A percentile compares a stretch with the other conserved stretches of the same genome.
Evolutionary conservation across 2,113 vertebrate species (phyloP).

Genomic region (Percopsis transmontana): DNA sequence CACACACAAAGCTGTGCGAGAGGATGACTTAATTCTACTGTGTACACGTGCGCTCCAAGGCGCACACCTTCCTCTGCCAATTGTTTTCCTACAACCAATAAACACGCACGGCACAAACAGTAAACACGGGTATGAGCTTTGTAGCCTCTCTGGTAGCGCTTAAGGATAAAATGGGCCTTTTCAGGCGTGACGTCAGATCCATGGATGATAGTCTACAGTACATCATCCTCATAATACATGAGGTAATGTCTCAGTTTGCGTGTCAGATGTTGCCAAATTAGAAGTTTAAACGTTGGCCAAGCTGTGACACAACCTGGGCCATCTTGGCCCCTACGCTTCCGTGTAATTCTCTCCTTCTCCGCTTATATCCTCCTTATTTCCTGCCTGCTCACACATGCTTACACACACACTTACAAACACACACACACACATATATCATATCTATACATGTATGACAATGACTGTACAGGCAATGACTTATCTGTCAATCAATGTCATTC

Average conservation of each 20-base stretch:
- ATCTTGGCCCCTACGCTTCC: neutral
- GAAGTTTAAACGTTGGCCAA: neutral
- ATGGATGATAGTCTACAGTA: neutral
- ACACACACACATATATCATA: neutral
- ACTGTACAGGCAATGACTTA: too few species aligned
- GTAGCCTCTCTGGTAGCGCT: too few species aligned
- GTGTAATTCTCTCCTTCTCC: neutral
- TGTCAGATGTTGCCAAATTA: neutral
- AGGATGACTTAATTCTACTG: neutral
- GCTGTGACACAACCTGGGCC: neutral
- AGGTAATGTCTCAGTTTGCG: neutral
- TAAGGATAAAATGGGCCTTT: neutral
- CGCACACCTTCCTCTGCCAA: neutral
- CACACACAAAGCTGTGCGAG: neutral
- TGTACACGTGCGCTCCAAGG: neutral
- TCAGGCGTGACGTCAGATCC: neutral
- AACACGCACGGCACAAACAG: too few species aligned
- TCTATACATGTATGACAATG: too few species aligned
- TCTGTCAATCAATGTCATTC: neutral
- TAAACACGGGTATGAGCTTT: too few species aligned
- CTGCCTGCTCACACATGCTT: neutral
- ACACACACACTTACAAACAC: neutral
- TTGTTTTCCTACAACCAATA: too few species aligned
- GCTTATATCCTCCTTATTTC: neutral
- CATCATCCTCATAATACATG: neutral